Base-by-base conservation (phyloP, 2,888 invertebrate genomes). In the Harmothoe impar region DNA sequence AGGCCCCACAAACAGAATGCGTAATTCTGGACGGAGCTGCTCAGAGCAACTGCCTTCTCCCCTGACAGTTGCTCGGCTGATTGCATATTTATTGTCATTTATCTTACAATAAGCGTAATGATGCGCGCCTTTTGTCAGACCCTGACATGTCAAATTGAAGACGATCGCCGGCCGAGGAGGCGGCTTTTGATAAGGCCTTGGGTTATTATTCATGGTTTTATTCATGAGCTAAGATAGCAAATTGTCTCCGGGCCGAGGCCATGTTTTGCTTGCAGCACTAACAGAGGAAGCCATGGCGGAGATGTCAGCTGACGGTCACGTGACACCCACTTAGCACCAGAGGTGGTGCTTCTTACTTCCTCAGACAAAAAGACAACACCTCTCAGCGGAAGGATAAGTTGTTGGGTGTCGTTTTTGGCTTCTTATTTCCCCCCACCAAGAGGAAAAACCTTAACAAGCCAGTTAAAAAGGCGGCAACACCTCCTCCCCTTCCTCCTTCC, bases 41-140 rank as follows among this genome's bases (percentile, higher is more conserved):
- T 84, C 72, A 62, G 20, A 62, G 62, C 62, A n/a, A 62, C 62
- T 62, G 43, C 62, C n/a, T 15, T 25, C 29, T 84, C 84, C 84
- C 84, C 25, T 23, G 84, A 84, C 84, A 84, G 84, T 51, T 84
- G 84, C 43, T 23, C 20, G 84, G 51, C n/a, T 84, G 84, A 84
- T 84, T 84, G 84, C 84, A 84, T 84, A 84, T 84, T 84, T 84
- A 84, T 84, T 84, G 84, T 84, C 84, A 84, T 84, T 84, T 84
- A 84, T 84, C 84, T 84, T 84, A 84, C 84, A 84, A 84, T 84
- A 29, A 51, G 84, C 51, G 84, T 84, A 84, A 84, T 84, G 84
- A 84, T 84, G 43, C 43, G 43, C 84, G 51, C 84, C 84, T 84
- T 84, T 84, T 84, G 84, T 84, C 84, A 62, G 35, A 17, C 51